Conservation (phyloP, 1,140 invertebrate species). For the Hetaerina americana region DNA sequence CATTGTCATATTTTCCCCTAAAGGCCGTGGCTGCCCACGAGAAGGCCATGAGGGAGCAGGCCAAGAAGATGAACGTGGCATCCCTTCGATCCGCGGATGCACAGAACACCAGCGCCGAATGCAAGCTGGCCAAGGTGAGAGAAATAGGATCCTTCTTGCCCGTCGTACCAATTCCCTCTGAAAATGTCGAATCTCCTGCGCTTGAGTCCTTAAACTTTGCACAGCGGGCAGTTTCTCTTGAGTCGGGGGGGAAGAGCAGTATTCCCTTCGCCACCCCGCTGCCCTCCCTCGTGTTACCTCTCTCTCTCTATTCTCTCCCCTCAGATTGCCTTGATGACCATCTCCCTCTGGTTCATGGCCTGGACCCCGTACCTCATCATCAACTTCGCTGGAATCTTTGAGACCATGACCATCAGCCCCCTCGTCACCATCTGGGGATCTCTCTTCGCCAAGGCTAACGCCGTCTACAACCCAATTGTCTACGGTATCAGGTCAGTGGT, state of each 20-base stretch:
- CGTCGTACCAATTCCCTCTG: background rate
- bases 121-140: constrained; percentile 42
- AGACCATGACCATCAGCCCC: constrained; percentile 42
- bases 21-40: constrained; percentile 56
- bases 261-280: no score
- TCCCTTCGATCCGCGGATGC: constrained; percentile 46
- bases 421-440: constrained; percentile 52
- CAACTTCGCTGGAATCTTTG: constrained; percentile 53
- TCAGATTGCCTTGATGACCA: constrained; percentile 57
- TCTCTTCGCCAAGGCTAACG: constrained; percentile 50
- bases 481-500: constrained; percentile 44
- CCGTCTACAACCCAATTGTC: constrained; percentile 53
- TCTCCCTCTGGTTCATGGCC: constrained; percentile 59
- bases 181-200: no score
- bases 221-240: no score
- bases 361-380: constrained; percentile 62
- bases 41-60: constrained; percentile 53
- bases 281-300: no score
- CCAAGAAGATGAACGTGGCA: constrained; percentile 58
- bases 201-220: no score
- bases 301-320: no score
- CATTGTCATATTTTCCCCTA: constrained; percentile 32
- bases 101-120: constrained; percentile 45
- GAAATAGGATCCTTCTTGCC: background rate
- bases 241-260: no score